Base-by-base conservation (phyloP, 2,888 invertebrate species). In the Stegophylla sp. region DNA sequence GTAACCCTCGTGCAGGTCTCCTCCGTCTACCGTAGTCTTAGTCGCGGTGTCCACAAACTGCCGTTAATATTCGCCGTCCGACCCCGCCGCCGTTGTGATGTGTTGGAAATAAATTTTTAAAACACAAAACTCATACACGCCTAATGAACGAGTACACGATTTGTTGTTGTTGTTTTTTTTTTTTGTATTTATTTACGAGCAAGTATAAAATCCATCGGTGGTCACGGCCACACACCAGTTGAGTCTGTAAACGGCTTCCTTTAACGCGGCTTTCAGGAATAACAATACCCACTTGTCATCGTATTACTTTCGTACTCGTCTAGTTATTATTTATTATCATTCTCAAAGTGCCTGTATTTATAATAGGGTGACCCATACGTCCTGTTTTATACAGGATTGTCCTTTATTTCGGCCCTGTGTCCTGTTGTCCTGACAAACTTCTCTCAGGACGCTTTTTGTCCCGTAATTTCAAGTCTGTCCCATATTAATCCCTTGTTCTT, bases 1-100 rank as follows among this genome's bases (percentile, higher is more conserved):
- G 76, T 76, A 76, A 76, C 76, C 76, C 76, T 76, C 13, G 45
- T 28, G n/a, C n/a, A n/a, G 28, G 67, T 48, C 51, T 73, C 13
- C 45, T 23, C 17, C 23, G 9, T 28, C n/a, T 20, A n/a, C 3
- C n/a, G 34, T 23, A n/a, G n/a, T n/a, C n/a, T n/a, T n/a, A n/a
- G n/a, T n/a, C n/a, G n/a, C n/a, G 20, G 20, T n/a, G 10, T 12
- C 12, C 23, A 1, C 67, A 59, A 67, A 77, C 77, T n/a, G n/a
- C n/a, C 59, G 77, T 76, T 76, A 76, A 63, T 17, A 61, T 76
- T 67, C 23, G 74, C 61, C 28, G 43, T 59, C 15, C 9, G 41
- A 10, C 17, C 61, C 28, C 26, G 41, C 15, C 9, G 41, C 17
- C 17, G 45, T n/a, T n/a, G 48, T 75, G 64, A 75, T 51, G 66